These are phyloP conservation scores for Suricata suricatta DNA, from an alignment of 2,113 vertebrate species.

Conservation along the genomic window DNA sequence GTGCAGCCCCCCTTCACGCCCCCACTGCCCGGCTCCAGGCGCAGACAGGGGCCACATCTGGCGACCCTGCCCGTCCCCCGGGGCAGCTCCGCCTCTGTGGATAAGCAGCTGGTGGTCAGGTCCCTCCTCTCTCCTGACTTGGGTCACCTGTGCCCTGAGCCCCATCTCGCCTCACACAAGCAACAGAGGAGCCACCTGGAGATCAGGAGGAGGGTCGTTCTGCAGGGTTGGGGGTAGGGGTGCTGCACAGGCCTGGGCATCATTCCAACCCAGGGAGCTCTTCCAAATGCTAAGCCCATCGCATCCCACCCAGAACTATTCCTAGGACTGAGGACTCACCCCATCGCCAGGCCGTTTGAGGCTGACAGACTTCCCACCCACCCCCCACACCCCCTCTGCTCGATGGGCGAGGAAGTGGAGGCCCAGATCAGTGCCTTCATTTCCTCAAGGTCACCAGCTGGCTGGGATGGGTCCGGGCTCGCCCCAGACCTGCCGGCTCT, in stretches of 20 bases:
- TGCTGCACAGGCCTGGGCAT: background rate
- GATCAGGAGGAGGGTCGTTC: background rate
- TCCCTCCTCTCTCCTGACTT: background rate
- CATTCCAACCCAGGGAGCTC: background rate
- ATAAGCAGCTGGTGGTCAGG: background rate
- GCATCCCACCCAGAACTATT: too few relatives aligned
- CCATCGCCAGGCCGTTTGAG: background rate
- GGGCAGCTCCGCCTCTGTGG: too few relatives aligned
- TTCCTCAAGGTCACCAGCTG: background rate
- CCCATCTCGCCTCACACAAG: fast-evolving
- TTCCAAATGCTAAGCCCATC: background rate
- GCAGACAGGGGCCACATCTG: background rate
- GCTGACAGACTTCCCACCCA: too few relatives aligned
- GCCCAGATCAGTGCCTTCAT: background rate
- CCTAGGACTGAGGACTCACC: background rate
- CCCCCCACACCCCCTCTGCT: background rate
- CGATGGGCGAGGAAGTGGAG: background rate
- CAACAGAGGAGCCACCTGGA: background rate
- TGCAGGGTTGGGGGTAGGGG: background rate
- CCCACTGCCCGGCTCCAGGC: background rate
- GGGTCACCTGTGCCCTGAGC: background rate
- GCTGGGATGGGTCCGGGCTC: background rate
- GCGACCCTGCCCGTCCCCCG: background rate
- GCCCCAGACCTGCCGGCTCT: fast-evolving
- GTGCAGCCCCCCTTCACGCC: background rate